phyloP scores from a whole-genome alignment of 2,888 invertebrate genomes.

The Ornithoptera alexandrae region DNA sequence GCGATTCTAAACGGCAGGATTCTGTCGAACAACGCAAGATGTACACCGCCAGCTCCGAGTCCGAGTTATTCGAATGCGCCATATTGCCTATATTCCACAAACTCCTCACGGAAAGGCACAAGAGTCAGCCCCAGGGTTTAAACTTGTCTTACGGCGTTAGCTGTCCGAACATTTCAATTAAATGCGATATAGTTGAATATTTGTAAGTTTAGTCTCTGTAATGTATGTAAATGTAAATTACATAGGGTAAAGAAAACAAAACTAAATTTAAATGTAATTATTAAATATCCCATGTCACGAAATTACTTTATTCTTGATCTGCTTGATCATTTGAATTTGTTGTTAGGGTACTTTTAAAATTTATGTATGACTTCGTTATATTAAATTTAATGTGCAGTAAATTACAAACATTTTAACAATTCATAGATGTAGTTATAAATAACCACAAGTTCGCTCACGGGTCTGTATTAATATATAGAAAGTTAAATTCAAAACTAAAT shows the following conservation, averaged over 20 bases:
- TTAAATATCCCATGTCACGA: no score
- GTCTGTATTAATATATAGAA: conserved; percentile 37
- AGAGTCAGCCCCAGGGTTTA: conserved; percentile 83
- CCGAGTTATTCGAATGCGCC: conserved; percentile 90
- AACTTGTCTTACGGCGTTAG: conserved; percentile 89
- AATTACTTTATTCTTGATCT: no score
- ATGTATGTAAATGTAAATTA: neutral
- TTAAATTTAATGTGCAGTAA: no score
- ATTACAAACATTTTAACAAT: neutral
- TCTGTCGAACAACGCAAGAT: conserved; percentile 74
- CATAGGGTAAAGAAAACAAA: no score
- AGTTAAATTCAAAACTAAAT: no score
- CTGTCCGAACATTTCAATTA: conserved; percentile 96
- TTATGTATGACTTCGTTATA: no score
- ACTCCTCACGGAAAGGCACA: conserved; percentile 90
- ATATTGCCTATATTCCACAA: conserved; percentile 96
- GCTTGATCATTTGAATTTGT: no score
- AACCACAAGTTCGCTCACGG: conserved; percentile 61
- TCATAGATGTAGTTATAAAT: conserved; percentile 6
- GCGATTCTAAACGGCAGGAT: conserved; percentile 69
- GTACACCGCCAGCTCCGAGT: conserved; percentile 90
- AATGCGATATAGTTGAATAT: conserved; percentile 97
- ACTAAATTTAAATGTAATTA: no score
- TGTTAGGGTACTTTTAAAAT: no score
- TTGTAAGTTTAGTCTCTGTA: conserved; percentile 77